Evolutionary conservation across 2,888 invertebrate genomes (phyloP), one percentile per base, ranked within the genome.

Genomic region (Tipula confusa): DNA sequence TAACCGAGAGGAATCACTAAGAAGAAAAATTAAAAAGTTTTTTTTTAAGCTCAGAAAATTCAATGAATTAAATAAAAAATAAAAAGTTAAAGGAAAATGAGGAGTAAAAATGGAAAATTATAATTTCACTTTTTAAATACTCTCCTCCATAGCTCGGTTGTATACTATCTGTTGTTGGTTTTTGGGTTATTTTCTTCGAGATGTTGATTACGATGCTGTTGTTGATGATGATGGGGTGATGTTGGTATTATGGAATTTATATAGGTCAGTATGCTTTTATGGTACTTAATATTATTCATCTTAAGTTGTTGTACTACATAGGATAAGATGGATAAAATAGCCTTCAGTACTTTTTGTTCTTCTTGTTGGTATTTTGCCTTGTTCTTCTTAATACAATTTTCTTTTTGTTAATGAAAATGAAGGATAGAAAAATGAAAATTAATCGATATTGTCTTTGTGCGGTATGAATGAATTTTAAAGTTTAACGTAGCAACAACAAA

Each of bases 21-120:
- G 64, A 64, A 64, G 24, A 64, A 64, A 64, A 64, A 64, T 64
- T 64, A 64, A 64, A 64, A 64, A 64, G 64, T 64, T 64, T 24
- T 43, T 43, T 43, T 38, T 64, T 64, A 64, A 64, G 64, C 64
- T 64, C 64, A 2, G 64, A 64, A 64, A 64, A 64, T 64, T 64
- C 64, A 64, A 64, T 64, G 64, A 64, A 64, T 64, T 64, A 64
- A 64, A 64, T 64, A 64, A 64, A 64, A 64, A 64, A 64, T 64
- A 64, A 64, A 2, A 64, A 18, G 64, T 64, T 64, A 9, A 24
- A 64, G 24, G 64, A 64, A 64, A 64, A 64, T 64, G 64, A 64
- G 64, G 64, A 64, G 64, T 64, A 64, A 64, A 64, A 64, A 64
- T 64, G 64, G 64, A 64, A 64, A 24, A 64, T 64, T 64, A 64